Base-by-base conservation (phyloP, 1,140 invertebrate species). In the Nephotettix cincticeps region DNA sequence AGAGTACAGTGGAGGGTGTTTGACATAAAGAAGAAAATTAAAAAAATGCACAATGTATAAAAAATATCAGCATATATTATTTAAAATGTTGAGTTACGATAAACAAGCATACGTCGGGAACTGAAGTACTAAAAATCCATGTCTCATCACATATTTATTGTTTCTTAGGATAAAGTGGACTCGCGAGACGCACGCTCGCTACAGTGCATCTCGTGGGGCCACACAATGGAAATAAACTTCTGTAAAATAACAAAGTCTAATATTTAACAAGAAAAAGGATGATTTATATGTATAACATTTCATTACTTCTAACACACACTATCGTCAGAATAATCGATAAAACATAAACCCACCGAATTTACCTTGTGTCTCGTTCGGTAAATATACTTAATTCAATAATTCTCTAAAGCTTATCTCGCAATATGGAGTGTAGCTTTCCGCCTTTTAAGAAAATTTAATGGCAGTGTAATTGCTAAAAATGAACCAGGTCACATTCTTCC, bases 401-500 rank as follows among this genome's bases (percentile, higher is more conserved):
- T 72, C 61, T 63, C 56, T 72, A 72, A 72, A 72, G 66, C 71
- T 61, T 36, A 72, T 72, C 71, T 72, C 71, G 69, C 71, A 72
- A 72, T 72, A 72, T 72, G 71, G 71, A 72, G 71, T 72, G 67
- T 69, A 68, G 71, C 71, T 72, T 72, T 72, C 43, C 71, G 61
- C 61, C 40, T 68, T 54, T 69, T 43, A 32, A 54, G 71, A 51
- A 72, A 72, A 66, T 68, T 43, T 54, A 72, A 72, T 72, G 71
- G 71, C 71, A 72, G 71, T 72, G 71, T 72, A 72, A 72, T 72
- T 72, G 71, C 71, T 72, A 72, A 71, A 72, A 68, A 56, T 71
- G 65, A 71, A 65, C 64, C 36, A 56, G 58, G 27, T 32, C 36
- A 36, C 58, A 17, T 65, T 23, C 54, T 58, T 65, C 61, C 30